Base-by-base conservation (phyloP, 2,888 invertebrate species). In the Cataglyphis livida region DNA sequence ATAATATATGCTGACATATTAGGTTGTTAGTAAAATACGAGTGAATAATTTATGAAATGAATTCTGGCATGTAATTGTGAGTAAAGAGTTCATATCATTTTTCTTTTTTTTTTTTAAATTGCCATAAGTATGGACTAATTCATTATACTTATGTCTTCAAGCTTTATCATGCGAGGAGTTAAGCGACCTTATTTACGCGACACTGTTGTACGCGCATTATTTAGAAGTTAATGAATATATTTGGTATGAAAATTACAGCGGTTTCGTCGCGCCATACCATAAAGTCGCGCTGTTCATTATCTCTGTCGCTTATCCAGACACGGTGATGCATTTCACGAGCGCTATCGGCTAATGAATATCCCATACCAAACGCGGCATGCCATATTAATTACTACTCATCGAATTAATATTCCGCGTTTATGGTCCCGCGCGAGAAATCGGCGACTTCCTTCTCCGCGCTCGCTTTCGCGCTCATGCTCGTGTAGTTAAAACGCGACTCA, bases 331-430 rank as follows among this genome's bases (percentile, higher is more conserved):
- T 35, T 28, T 21, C 41, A 38, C 71, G 81, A 68, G 76, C 86
- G 74, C 79, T 84, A 82, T 76, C 81, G 61, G 66, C 81, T 81
- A 73, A 83, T 82, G 85, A 86, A 83, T 87, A 86, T 85, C 71
- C 70, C 83, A 81, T 82, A 78, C 82, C 83, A 83, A 87, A 65
- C 38, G 41, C 44, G n/a, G 41, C 41, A 59, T 61, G 21, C 66
- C 10, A 59, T 81, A 82, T 83, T 88, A 88, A 88, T 88, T 88
- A 88, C 82, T 74, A 76, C 73, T 79, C 88, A 70, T 88, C 84
- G 84, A 85, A 88, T 88, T 88, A 88, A 88, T 87, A 83, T 83
- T 79, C 44, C 35, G 79, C 68, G 83, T 85, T 87, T 88, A 84
- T 82, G 70, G 21, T 74, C 44, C 57, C 59, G 84, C 57, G 38